Evolutionary conservation across 2,888 invertebrate genomes (phyloP), one percentile per base, ranked within the genome.

Genomic region (Dryobota labecula): DNA sequence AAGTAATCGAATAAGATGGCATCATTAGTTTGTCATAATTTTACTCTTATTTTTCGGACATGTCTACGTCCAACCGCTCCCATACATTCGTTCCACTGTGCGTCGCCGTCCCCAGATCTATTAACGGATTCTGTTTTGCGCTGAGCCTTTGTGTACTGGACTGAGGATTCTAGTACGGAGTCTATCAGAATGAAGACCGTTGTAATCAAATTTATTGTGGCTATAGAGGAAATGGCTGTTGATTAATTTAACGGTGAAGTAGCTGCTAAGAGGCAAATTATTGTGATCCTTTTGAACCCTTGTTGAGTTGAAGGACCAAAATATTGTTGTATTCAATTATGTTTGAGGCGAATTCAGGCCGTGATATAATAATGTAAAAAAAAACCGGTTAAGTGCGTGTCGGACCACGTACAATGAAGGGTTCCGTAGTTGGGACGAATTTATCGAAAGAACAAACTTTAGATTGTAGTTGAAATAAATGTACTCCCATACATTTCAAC

Each of bases 91-190:
- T n/a, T n/a, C n/a, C n/a, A n/a, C n/a, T n/a, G n/a, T n/a, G n/a
- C n/a, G n/a, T n/a, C 70, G 67, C 54, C 60, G 43, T 70, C 61
- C 49, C 38, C 56, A 61, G 70, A 81, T 58, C 72, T 78, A 84
- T 84, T 83, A 78, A 66, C 62, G 56, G 41, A 69, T 70, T 77
- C 68, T 71, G 80, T 82, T 82, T 70, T 74, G 56, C 65, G 57
- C 54, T 38, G 27, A 61, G 68, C 54, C n/a, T 66, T 74, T 78
- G 67, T 66, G 57, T 57, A 70, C 54, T 63, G 45, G 49, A 69
- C 36, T 47, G 56, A 47, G 20, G 5, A 64, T 58, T 64, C 57
- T 27, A 57, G 24, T 20, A 61, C 13, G 1, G 51, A 54, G n/a
- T 61, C 56, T 56, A 69, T 53, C 9, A 49, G 38, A 56, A 64